A percentile compares a stretch with the other conserved stretches of the same genome.
Conservation (phyloP, 2,113 vertebrate genomes). For the Tonatia bakeri region DNA sequence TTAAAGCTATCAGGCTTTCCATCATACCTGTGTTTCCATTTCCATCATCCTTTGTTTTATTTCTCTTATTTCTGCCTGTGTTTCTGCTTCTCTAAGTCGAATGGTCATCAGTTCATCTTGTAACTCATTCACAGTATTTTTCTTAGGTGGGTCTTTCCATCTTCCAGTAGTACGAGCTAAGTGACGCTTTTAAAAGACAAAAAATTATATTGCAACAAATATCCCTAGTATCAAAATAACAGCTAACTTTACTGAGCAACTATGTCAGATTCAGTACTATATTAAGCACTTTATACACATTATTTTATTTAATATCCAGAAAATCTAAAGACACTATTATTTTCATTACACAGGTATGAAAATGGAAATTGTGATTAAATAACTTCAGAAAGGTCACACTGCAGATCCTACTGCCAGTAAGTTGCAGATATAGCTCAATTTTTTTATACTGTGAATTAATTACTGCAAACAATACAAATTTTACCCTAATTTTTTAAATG, state of each 20-base stretch:
- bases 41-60: slow-evolving; percentile 95
- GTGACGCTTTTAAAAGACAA: slow-evolving; percentile 87
- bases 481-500: not conserved
- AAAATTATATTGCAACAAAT: not conserved
- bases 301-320: not conserved
- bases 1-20: not conserved
- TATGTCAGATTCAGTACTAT: not conserved
- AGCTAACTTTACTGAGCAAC: not conserved
- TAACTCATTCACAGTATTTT: slow-evolving; percentile 91
- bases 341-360: not conserved
- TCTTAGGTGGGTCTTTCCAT: slow-evolving; percentile 94
- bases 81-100: slow-evolving; percentile 93
- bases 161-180: slow-evolving; percentile 91
- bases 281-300: not conserved
- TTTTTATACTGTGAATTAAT: not conserved
- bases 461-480: not conserved
- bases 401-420: not conserved
- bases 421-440: not conserved
- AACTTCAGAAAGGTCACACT: not conserved
- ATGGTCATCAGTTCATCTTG: slow-evolving; percentile 98
- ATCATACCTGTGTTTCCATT: slow-evolving; percentile 93
- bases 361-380: not conserved
- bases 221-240: not conserved
- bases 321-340: not conserved
- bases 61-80: slow-evolving; percentile 92